Conservation (phyloP, 2,797 vertebrate genomes). For the Lepidocolaptes lacrymiger region DNA sequence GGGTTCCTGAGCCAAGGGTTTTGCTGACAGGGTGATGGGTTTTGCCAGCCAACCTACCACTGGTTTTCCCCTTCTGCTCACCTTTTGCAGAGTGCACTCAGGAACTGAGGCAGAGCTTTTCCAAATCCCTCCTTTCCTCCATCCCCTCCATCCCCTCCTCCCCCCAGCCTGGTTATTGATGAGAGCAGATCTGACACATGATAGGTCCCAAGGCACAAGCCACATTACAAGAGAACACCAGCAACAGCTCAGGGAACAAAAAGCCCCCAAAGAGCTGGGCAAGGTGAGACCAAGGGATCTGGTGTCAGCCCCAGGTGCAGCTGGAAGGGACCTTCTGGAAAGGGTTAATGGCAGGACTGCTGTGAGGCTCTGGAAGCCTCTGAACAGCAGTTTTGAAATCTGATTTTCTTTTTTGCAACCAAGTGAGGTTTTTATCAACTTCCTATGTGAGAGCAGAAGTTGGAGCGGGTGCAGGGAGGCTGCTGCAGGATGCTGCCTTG, state of each 20-base stretch:
- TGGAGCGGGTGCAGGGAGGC: background rate
- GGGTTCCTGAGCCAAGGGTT: background rate
- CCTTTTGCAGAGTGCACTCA: background rate
- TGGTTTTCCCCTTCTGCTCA: background rate
- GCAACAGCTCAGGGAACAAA: background rate
- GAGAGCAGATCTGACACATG: background rate
- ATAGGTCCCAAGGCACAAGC: constrained; percentile 2
- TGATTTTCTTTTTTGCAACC: constrained; percentile 51
- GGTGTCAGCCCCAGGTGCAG: background rate
- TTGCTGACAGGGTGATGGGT: background rate
- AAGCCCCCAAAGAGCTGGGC: background rate
- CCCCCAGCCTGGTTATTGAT: background rate
- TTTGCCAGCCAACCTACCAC: background rate
- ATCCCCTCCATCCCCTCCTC: background rate
- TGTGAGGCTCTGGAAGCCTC: background rate
- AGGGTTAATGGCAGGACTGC: constrained; percentile 34
- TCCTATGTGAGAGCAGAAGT: constrained; percentile 63
- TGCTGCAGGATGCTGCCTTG: background rate
- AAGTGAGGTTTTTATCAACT: constrained; percentile 48
- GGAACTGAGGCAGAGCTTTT: background rate
- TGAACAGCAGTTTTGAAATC: constrained; percentile 34
- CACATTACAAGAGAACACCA: background rate
- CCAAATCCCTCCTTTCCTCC: background rate
- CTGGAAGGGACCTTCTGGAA: background rate
- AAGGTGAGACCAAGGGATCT: background rate